Evolutionary conservation across 2,888 invertebrate genomes (phyloP).

Genomic region (Netelia fuscicornis): DNA sequence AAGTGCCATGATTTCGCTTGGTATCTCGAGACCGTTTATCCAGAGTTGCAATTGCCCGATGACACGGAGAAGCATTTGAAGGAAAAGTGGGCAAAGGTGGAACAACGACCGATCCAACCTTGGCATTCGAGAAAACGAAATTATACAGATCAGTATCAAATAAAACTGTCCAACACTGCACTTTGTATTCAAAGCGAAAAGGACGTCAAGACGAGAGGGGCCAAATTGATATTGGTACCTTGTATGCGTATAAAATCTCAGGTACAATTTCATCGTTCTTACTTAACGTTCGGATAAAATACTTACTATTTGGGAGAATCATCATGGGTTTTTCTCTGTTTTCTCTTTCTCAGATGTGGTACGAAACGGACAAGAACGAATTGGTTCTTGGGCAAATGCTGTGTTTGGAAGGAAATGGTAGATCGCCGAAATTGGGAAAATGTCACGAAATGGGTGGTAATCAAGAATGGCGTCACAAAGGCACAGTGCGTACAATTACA

Average conservation of each 20-base stretch:
- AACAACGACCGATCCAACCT: constrained; percentile 90
- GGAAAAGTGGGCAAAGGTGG: constrained; percentile 87
- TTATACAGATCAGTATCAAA: constrained; percentile 90
- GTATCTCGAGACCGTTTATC: constrained; percentile 95
- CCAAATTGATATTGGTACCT: constrained; percentile 88
- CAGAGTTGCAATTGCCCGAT: constrained; percentile 90
- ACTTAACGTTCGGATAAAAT: neutral
- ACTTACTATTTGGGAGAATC: neutral
- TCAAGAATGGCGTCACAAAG: constrained; percentile 96
- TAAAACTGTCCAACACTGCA: constrained; percentile 90
- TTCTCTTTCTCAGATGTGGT: constrained; percentile 89
- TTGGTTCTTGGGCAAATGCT: constrained; percentile 93
- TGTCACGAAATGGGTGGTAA: constrained; percentile 96
- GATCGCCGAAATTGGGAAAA: constrained; percentile 92
- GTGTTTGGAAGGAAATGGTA: constrained; percentile 92
- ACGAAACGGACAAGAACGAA: constrained; percentile 93
- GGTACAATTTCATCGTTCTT: constrained; percentile 84
- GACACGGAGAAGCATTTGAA: constrained; percentile 87
- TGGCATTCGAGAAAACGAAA: constrained; percentile 94
- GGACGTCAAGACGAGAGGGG: constrained; percentile 91
- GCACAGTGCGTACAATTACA: constrained; percentile 86
- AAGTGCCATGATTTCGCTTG: constrained; percentile 94
- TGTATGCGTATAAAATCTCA: constrained; percentile 91
- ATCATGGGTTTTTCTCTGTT: neutral
- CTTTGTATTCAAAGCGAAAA: constrained; percentile 93